Evolutionary conservation across 1,140 invertebrate genomes (phyloP).

Genomic region (Andricus grossulariae): DNA sequence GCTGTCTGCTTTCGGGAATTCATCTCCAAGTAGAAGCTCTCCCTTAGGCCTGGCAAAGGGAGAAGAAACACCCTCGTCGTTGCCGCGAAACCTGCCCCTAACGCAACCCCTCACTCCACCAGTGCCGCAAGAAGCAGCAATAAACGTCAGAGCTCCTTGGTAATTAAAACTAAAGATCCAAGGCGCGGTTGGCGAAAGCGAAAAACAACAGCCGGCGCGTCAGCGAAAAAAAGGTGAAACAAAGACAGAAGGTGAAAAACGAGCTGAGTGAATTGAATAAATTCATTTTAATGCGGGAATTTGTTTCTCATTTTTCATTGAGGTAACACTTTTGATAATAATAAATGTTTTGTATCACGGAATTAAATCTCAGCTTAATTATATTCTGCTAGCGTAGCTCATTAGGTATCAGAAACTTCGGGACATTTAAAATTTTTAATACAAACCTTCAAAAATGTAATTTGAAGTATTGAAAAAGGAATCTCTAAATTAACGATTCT

Average conservation of each 20-base stretch:
- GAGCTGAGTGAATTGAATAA: constrained; percentile 5
- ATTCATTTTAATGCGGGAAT: constrained; percentile 1
- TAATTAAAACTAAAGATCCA: constrained; percentile 75
- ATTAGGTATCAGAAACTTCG: too few relatives aligned
- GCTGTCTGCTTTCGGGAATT: constrained; percentile 66
- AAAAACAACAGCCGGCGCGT: constrained; percentile 67
- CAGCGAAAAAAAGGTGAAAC: constrained; percentile 39
- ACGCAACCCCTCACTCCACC: constrained; percentile 57
- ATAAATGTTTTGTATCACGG: too few relatives aligned
- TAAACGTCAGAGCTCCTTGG: constrained; percentile 71
- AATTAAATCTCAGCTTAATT: too few relatives aligned
- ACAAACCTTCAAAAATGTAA: too few relatives aligned
- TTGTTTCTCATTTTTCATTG: not conserved
- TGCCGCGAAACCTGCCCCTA: constrained; percentile 51
- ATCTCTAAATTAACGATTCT: too few relatives aligned
- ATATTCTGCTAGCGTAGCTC: too few relatives aligned
- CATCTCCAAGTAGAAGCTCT: constrained; percentile 56
- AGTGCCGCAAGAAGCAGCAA: constrained; percentile 70
- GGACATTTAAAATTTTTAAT: too few relatives aligned
- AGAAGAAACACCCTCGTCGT: constrained; percentile 45
- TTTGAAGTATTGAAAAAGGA: too few relatives aligned
- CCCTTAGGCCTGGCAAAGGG: constrained; percentile 45
- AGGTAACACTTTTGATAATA: too few relatives aligned
- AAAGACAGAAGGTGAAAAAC: constrained; percentile 38
- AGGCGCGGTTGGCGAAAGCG: constrained; percentile 55